Evolutionary conservation across 1,140 invertebrate genomes (phyloP), one percentile per base, ranked within the genome.

Genomic region (Sitophilus oryzae): DNA sequence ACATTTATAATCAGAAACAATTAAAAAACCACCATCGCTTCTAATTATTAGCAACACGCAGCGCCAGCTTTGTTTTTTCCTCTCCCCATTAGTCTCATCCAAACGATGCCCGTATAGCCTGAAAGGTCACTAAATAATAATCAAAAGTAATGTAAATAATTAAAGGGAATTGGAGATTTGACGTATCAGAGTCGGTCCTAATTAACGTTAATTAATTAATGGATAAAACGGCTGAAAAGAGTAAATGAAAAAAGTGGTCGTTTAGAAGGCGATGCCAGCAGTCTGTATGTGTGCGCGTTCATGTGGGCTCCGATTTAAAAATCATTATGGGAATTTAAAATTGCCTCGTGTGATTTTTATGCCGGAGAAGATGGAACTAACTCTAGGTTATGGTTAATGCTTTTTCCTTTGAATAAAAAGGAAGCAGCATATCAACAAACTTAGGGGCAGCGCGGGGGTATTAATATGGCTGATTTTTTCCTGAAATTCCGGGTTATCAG

Each of bases 111-210:
- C 53, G 53, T 56, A 56, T 56, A 43, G 18, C 19, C n/a, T 20
- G 19, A n/a, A 34, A 47, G 10, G 21, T 37, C 47, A 18, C 23
- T 47, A 55, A 55, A 55, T 51, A 52, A 23, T 56, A 60, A 60
- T 60, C 53, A 60, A 51, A 52, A 49, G 49, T 55, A 60, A 60
- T 56, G 58, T 56, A 50, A 56, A 55, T 60, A 55, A 60, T 60
- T 60, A 60, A 60, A 48, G 52, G 42, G 54, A 60, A 60, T 60
- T 56, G 51, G 49, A 56, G 58, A 60, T 60, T 60, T 52, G 58
- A 60, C 53, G 58, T 60, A 60, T 60, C 58, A 60, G 47, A 60
- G 53, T 49, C 45, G 16, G 6, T 34, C 36, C 43, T 49, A 60
- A 53, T 56, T 25, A 60, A 48, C 36, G 14, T 56, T 60, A 60